phyloP scores from a whole-genome alignment of 2,888 invertebrate species.

The Pristionchus arcanus region DNA sequence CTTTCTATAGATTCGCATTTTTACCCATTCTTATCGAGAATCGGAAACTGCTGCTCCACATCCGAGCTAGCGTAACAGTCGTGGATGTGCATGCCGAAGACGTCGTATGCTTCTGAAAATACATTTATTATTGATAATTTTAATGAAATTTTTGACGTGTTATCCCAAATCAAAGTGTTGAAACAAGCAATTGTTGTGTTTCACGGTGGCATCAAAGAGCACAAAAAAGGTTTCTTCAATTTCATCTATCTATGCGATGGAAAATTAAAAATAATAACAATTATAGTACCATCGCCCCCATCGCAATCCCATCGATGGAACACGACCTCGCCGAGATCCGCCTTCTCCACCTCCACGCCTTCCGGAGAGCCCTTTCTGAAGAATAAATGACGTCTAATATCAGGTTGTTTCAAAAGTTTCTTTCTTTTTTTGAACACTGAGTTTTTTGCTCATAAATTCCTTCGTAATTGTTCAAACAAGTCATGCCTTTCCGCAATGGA shows the following conservation, averaged over 20 bases:
- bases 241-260: too few relatives aligned
- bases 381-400: too few relatives aligned
- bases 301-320: constrained; percentile 78
- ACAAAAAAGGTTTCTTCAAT: too few relatives aligned
- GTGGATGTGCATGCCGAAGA: constrained; percentile 74
- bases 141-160: too few relatives aligned
- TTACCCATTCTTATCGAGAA: constrained; percentile 69
- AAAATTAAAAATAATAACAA: too few relatives aligned
- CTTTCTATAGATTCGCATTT: too few relatives aligned
- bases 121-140: background rate
- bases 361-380: constrained; percentile 68
- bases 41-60: constrained; percentile 67
- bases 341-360: constrained; percentile 70
- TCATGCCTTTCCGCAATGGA: too few relatives aligned
- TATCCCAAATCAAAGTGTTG: too few relatives aligned
- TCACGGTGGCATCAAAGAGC: background rate
- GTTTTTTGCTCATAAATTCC: too few relatives aligned
- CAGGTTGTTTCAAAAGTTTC: background rate
- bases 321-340: constrained; percentile 74
- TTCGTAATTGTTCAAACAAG: too few relatives aligned
- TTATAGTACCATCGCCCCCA: constrained; percentile 64
- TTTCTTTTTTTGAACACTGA: too few relatives aligned
- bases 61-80: constrained; percentile 74
- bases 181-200: too few relatives aligned
- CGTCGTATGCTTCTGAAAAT: constrained; percentile 70